phyloP scores from a whole-genome alignment of 2,888 invertebrate genomes.

The Anorthoa munda region DNA sequence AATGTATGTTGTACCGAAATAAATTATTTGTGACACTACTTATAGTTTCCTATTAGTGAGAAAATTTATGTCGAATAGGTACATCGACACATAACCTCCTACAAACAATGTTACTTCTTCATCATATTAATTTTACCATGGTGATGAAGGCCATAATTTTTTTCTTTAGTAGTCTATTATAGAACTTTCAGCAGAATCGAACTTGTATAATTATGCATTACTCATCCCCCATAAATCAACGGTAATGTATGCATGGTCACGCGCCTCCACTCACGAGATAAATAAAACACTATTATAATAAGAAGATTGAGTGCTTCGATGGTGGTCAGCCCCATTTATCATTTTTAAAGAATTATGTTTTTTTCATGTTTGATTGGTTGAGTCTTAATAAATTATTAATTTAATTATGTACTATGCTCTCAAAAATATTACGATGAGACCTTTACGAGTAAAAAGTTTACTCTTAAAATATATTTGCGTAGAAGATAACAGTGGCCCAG shows the following conservation, averaged over 20 bases:
- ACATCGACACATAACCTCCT: too few relatives aligned
- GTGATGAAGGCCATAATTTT: background rate
- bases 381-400: background rate
- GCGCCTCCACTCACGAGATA: constrained; percentile 23
- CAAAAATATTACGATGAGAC: background rate
- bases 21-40: too few relatives aligned
- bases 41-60: too few relatives aligned
- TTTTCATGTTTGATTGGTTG: background rate
- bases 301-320: constrained; percentile 4
- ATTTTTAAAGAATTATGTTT: background rate
- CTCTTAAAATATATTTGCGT: too few relatives aligned
- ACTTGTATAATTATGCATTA: constrained; percentile 24
- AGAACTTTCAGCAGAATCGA: background rate
- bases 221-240: constrained; percentile 29
- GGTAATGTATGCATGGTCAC: constrained; percentile 41
- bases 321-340: background rate
- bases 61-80: too few relatives aligned
- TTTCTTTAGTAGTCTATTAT: background rate
- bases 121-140: too few relatives aligned
- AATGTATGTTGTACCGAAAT: too few relatives aligned
- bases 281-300: constrained; percentile 34
- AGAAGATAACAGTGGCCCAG: too few relatives aligned
- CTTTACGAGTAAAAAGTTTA: too few relatives aligned
- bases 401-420: background rate
- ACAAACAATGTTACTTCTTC: too few relatives aligned